phyloP scores from a whole-genome alignment of 2,113 vertebrate species.

The Potamarius usumacintae region DNA sequence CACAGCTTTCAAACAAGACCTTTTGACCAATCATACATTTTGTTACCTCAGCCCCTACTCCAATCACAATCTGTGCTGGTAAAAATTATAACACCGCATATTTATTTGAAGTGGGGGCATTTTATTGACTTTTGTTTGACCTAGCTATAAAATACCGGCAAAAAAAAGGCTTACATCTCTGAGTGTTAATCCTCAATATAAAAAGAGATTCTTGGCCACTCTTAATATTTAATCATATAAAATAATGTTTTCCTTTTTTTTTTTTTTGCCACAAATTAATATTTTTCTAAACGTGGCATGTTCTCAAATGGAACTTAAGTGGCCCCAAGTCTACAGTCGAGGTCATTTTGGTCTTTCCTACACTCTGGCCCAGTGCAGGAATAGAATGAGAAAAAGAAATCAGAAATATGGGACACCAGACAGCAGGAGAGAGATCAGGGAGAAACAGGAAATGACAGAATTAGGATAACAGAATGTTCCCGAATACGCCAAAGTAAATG shows the following conservation, averaged over 20 bases:
- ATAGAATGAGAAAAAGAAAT: not conserved
- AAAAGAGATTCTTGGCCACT: not conserved
- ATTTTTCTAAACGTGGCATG: not conserved
- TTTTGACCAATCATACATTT: not conserved
- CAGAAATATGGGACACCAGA: not conserved
- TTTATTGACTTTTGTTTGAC: not conserved
- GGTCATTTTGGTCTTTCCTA: not conserved
- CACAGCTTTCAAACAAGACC: not conserved
- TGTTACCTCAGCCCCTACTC: not conserved
- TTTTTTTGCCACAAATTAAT: not conserved
- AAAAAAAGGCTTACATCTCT: not conserved
- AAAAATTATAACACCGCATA: not conserved
- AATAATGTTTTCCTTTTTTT: not conserved
- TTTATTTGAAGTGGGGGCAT: not conserved
- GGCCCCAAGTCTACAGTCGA: not conserved
- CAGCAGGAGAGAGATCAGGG: not conserved
- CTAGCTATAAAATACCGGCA: not conserved
- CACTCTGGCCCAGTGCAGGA: not conserved
- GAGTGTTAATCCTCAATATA: not conserved
- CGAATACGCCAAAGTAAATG: constrained; percentile 20
- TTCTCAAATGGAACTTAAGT: not conserved
- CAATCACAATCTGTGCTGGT: not conserved
- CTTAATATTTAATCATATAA: not conserved
- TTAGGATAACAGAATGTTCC: constrained; percentile 21
- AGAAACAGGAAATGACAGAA: not conserved